Evolutionary conservation across 2,113 vertebrate species (phyloP).

Genomic region (Rissa tridactyla): DNA sequence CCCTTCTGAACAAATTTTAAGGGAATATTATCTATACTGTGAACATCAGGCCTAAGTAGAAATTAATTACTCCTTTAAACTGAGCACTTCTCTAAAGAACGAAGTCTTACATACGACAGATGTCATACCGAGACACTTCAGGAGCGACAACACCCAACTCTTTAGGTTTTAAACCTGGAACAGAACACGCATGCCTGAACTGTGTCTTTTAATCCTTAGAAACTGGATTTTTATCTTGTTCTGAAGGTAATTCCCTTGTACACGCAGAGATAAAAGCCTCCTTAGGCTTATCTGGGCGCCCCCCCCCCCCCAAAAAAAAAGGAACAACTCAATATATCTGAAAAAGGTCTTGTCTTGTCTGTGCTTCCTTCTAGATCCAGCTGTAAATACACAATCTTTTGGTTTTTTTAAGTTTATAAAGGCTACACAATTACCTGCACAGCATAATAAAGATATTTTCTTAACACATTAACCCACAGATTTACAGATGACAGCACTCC

Average conservation of each 20-base stretch:
- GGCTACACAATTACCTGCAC: background rate
- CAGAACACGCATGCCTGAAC: background rate
- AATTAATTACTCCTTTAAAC: slow-evolving; percentile 2
- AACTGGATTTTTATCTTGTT: slow-evolving; percentile 5
- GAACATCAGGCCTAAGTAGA: background rate
- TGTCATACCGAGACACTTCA: too few species aligned
- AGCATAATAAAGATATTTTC: background rate
- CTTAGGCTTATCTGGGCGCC: background rate
- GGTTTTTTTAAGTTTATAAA: background rate
- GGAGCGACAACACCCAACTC: background rate
- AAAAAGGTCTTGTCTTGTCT: background rate
- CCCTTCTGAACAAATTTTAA: background rate
- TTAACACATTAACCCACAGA: background rate
- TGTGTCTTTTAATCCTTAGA: background rate
- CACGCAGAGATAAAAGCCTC: background rate
- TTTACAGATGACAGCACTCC: background rate
- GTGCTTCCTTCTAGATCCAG: background rate
- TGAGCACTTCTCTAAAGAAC: background rate
- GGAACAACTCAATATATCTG: background rate
- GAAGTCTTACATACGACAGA: too few species aligned
- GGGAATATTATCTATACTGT: background rate
- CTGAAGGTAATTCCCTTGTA: slow-evolving; percentile 21
- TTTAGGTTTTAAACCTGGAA: background rate
- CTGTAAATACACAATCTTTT: background rate
- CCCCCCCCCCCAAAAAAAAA: background rate